phyloP scores from a whole-genome alignment of 2,888 invertebrate genomes.

The Allacma fusca region DNA sequence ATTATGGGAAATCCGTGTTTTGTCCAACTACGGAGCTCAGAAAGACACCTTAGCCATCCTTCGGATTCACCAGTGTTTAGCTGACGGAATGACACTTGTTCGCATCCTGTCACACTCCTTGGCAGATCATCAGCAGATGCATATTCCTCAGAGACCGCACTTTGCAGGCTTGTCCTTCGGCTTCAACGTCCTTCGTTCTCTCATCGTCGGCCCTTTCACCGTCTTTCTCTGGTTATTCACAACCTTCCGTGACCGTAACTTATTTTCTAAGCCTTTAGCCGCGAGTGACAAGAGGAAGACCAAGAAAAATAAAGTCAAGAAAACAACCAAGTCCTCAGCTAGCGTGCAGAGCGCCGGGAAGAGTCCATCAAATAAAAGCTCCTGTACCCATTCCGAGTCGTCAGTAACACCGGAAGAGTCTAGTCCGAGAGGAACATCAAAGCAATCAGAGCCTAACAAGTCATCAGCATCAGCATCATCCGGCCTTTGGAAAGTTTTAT shows the following conservation, averaged over 20 bases:
- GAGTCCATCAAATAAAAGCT: slow-evolving; percentile 22
- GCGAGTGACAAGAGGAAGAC: slow-evolving; percentile 24
- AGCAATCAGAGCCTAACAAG: slow-evolving; percentile 18
- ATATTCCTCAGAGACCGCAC: slow-evolving; percentile 64
- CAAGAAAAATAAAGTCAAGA: slow-evolving; percentile 20
- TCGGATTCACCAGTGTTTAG: slow-evolving; percentile 67
- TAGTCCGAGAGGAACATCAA: slow-evolving; percentile 44
- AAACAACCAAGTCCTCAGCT: slow-evolving; percentile 22
- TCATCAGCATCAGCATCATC: slow-evolving; percentile 25
- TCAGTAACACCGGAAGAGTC: slow-evolving; percentile 45
- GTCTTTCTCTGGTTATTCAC: slow-evolving; percentile 66
- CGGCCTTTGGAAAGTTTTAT: slow-evolving; percentile 63
- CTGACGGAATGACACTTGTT: slow-evolving; percentile 68
- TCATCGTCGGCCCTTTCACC: slow-evolving; percentile 67
- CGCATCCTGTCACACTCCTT: slow-evolving; percentile 65
- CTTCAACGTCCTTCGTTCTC: slow-evolving; percentile 65
- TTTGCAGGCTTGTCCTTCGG: slow-evolving; percentile 65
- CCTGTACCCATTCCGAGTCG: background rate
- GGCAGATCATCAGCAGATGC: slow-evolving; percentile 63
- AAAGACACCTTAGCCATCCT: slow-evolving; percentile 66
- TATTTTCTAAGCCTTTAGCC: slow-evolving; percentile 62
- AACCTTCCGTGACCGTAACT: slow-evolving; percentile 65
- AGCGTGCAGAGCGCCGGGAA: slow-evolving; percentile 31
- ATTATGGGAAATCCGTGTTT: slow-evolving; percentile 68
- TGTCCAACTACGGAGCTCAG: slow-evolving; percentile 65